These are phyloP conservation scores for Heteromyza rotundicornis DNA, from an alignment of 2,888 invertebrate species.

Conservation along the genomic window DNA sequence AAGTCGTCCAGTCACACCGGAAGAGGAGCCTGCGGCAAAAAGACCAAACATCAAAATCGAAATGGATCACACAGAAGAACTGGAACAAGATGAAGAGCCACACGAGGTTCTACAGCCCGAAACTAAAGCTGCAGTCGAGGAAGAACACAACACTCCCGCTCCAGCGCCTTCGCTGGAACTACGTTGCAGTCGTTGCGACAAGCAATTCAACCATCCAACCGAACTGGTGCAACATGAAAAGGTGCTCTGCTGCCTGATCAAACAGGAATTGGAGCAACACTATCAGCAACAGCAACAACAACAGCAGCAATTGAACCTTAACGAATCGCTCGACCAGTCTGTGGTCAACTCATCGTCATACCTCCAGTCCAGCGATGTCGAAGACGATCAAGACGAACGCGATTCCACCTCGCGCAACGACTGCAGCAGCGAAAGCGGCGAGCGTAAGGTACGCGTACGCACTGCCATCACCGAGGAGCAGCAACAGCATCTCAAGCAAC, in stretches of 20 bases:
- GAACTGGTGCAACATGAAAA: constrained; percentile 78
- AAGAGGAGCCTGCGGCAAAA: constrained; percentile 27
- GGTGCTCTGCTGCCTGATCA: constrained; percentile 65
- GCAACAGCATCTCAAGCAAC: constrained; percentile 83
- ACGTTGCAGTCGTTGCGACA: constrained; percentile 69
- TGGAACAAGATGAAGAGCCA: constrained; percentile 22
- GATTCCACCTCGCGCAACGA: constrained; percentile 62
- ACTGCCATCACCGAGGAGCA: constrained; percentile 96
- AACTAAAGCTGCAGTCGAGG: constrained; percentile 21
- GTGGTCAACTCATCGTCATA: constrained; percentile 37
- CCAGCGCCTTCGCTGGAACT: constrained; percentile 38
- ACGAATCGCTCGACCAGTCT: neutral
- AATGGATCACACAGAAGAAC: constrained; percentile 49
- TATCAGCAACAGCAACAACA: constrained; percentile 71
- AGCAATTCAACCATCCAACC: constrained; percentile 67
- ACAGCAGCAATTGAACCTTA: constrained; percentile 34
- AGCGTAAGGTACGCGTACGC: constrained; percentile 86
- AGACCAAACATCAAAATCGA: constrained; percentile 35
- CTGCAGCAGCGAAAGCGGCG: constrained; percentile 66
- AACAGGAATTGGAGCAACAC: constrained; percentile 69
- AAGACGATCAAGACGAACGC: constrained; percentile 51
- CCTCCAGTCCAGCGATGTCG: constrained; percentile 67
- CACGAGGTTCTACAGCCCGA: constrained; percentile 14
- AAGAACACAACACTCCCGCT: neutral
- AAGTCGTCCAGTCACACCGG: constrained; percentile 66